Conservation (phyloP, 2,797 vertebrate species). For the Takifugu rubripes region DNA sequence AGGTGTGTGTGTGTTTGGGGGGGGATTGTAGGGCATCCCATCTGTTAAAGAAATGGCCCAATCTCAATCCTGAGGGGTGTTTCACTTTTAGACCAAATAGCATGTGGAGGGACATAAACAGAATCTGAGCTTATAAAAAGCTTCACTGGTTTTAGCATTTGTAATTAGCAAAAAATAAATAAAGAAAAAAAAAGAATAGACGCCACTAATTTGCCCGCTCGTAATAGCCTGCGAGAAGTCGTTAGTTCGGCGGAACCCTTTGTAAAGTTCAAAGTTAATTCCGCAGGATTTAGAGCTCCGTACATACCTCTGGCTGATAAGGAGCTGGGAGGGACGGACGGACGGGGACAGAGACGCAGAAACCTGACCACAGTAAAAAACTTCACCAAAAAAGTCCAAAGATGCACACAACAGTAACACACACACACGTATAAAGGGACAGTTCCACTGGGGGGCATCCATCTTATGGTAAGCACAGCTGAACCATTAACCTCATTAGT, state of each 20-base stretch:
- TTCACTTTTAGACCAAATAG: conserved; percentile 72
- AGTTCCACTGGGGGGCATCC: conserved; percentile 74
- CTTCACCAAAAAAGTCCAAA: conserved; percentile 19
- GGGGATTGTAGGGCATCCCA: conserved; percentile 58
- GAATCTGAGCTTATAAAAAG: conserved; percentile 72
- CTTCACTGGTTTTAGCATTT: conserved; percentile 75
- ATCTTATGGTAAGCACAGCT: conserved; percentile 79
- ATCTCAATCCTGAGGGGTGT: conserved; percentile 70
- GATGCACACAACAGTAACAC: conserved; percentile 27
- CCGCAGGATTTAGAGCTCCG: conserved; percentile 42
- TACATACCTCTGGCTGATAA: conserved; percentile 45
- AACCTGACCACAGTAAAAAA: conserved; percentile 12
- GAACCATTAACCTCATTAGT: conserved; percentile 80
- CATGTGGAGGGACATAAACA: conserved; percentile 74
- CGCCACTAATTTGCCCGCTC: conserved; percentile 65
- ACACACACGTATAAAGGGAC: conserved; percentile 40
- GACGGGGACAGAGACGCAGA: conserved; percentile 12
- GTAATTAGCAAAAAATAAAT: conserved; percentile 70
- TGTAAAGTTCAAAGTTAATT: conserved; percentile 71
- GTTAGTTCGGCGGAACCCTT: conserved; percentile 72
- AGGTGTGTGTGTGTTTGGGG: conserved; percentile 24
- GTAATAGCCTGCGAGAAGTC: conserved; percentile 68
- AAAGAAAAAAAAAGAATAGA: conserved; percentile 50
- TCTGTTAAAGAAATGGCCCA: conserved; percentile 75
- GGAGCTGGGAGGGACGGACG: conserved; percentile 10